A percentile compares a stretch with the other conserved stretches of the same genome.
phyloP scores from a whole-genome alignment of 2,797 vertebrate genomes.

The Taeniopygia guttata region DNA sequence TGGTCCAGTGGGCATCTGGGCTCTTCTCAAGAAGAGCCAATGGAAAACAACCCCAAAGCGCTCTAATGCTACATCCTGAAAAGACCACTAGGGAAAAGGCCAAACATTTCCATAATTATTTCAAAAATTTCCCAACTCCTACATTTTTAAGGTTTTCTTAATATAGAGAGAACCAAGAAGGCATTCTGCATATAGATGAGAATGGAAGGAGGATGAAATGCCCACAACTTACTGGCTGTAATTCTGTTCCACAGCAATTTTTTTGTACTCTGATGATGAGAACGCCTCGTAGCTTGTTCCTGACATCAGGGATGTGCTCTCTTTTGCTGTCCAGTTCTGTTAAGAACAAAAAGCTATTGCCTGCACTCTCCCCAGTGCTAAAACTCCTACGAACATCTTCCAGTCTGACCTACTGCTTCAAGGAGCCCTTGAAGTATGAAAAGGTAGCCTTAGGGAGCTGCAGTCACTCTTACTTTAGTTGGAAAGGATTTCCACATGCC shows the following conservation, averaged over 20 bases:
- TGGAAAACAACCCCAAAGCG: neutral
- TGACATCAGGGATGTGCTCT: neutral
- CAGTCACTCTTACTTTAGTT: neutral
- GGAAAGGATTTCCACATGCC: neutral
- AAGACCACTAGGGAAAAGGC: neutral
- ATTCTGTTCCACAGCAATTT: neutral
- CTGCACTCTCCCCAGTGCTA: neutral
- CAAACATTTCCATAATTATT: neutral
- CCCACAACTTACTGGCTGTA: neutral
- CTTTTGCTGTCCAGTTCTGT: neutral
- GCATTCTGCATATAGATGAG: neutral
- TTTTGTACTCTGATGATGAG: neutral
- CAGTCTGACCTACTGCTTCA: neutral
- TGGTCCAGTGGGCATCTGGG: accelerated
- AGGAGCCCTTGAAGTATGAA: neutral
- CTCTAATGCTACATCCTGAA: neutral
- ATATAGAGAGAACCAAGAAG: neutral
- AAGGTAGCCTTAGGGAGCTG: neutral
- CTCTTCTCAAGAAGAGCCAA: neutral
- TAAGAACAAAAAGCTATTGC: neutral
- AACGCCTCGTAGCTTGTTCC: neutral
- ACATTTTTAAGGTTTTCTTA: neutral
- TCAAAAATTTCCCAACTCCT: neutral
- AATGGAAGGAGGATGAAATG: neutral
- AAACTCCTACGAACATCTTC: neutral